Evolutionary conservation across 2,888 invertebrate genomes (phyloP).

Genomic region (Carcina quercana): DNA sequence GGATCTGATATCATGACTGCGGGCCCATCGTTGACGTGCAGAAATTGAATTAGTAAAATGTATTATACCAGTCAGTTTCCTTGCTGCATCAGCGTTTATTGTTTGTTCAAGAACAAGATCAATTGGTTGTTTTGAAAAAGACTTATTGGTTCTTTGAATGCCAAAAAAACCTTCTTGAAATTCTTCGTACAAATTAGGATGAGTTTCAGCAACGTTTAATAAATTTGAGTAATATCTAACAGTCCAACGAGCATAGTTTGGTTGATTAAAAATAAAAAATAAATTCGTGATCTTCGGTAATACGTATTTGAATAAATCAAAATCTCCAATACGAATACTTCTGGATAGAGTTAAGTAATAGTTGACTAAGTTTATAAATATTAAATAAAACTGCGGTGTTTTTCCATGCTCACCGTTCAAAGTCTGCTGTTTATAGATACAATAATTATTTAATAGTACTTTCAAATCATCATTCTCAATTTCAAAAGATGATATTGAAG

Average conservation of each 20-base stretch:
- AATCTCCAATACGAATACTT: too few species aligned
- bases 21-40: conserved; percentile 11
- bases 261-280: conserved; percentile 10
- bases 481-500: too few species aligned
- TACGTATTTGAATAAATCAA: too few species aligned
- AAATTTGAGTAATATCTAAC: conserved; percentile 7
- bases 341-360: too few species aligned
- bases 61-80: conserved; percentile 5
- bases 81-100: conserved; percentile 13
- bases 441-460: too few species aligned
- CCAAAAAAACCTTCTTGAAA: conserved; percentile 12
- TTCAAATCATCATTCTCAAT: too few species aligned
- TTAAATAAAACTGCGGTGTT: too few species aligned
- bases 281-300: too few species aligned
- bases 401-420: too few species aligned
- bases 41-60: conserved; percentile 9
- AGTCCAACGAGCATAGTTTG: conserved; percentile 10
- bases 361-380: too few species aligned
- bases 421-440: too few species aligned
- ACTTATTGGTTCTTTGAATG: conserved; percentile 14
- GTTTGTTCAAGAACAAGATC: conserved; percentile 15
- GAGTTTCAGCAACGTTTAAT: conserved; percentile 11
- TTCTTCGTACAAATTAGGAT: conserved; percentile 13
- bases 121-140: conserved; percentile 16
- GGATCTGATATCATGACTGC: conserved; percentile 7